A percentile compares a stretch with the other conserved stretches of the same genome.
These are phyloP conservation scores for Daphoenositta chrysoptera DNA, from an alignment of 2,113 vertebrate species.

Conservation along the genomic window DNA sequence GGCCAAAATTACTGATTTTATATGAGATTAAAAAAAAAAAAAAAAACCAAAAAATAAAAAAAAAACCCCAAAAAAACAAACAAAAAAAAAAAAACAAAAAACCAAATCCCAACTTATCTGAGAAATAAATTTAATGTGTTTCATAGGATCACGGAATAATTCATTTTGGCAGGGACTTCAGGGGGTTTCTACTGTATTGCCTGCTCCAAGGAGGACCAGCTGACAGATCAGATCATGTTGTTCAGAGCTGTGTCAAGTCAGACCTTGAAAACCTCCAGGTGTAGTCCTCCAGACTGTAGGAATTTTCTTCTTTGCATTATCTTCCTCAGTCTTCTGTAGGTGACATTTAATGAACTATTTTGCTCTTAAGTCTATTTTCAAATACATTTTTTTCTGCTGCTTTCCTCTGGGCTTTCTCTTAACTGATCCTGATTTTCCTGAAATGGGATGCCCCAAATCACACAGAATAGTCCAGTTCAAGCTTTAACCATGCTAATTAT, in stretches of 20 bases:
- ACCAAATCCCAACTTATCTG: background rate
- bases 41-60: too few species aligned
- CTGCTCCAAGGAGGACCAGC: background rate
- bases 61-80: background rate
- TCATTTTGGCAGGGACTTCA: background rate
- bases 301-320: background rate
- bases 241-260: background rate
- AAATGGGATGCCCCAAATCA: background rate
- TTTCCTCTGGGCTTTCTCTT: background rate
- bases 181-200: background rate
- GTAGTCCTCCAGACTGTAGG: background rate
- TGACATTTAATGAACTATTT: background rate
- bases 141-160: background rate
- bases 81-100: rapidly evolving
- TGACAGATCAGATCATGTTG: background rate
- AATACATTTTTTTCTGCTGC: background rate
- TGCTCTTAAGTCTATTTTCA: background rate
- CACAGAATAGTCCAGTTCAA: background rate
- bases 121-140: background rate
- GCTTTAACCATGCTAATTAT: background rate
- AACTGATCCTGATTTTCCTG: background rate
- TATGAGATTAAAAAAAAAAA: background rate
- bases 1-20: background rate
- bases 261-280: background rate
- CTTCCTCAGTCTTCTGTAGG: background rate